Percentiles rank a stretch among this genome's conserved stretches.
These are phyloP conservation scores for Nyctalus aviator DNA, from an alignment of 2,797 vertebrate species.

Conservation along the genomic window DNA sequence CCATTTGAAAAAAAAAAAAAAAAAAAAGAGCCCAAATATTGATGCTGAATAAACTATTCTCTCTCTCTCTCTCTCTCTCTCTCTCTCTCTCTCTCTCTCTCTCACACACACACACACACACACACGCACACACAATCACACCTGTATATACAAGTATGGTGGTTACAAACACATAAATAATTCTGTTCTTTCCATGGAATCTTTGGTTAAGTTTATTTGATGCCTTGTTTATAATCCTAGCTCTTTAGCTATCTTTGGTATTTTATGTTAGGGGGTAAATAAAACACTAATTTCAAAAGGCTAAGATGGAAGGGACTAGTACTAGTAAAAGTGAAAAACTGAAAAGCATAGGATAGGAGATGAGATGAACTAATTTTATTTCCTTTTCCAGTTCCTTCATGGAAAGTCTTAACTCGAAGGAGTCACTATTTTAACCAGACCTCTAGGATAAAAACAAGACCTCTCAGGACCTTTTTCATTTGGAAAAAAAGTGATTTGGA, in stretches of 20 bases:
- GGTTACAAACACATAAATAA: neutral
- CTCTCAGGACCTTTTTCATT: neutral
- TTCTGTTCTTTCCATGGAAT: conserved; percentile 9
- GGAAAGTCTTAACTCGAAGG: neutral
- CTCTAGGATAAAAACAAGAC: neutral
- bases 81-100: neutral
- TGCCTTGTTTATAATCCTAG: neutral
- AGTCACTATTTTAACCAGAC: neutral
- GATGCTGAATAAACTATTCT: neutral
- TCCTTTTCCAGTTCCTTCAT: neutral
- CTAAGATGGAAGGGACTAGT: neutral
- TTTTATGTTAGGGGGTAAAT: neutral
- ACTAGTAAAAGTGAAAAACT: neutral
- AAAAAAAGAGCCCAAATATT: conserved; percentile 6
- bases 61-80: neutral
- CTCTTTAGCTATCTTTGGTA: neutral
- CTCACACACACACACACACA: too few species aligned
- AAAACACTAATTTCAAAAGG: neutral
- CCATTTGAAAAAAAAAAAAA: neutral
- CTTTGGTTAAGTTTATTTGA: conserved; percentile 51
- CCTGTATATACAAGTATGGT: neutral
- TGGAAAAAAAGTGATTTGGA: neutral
- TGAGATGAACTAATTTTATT: neutral
- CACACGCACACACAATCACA: neutral
- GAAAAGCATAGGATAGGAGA: neutral